phyloP scores from a whole-genome alignment of 1,140 invertebrate species.

The Wiebesia pumilae region DNA sequence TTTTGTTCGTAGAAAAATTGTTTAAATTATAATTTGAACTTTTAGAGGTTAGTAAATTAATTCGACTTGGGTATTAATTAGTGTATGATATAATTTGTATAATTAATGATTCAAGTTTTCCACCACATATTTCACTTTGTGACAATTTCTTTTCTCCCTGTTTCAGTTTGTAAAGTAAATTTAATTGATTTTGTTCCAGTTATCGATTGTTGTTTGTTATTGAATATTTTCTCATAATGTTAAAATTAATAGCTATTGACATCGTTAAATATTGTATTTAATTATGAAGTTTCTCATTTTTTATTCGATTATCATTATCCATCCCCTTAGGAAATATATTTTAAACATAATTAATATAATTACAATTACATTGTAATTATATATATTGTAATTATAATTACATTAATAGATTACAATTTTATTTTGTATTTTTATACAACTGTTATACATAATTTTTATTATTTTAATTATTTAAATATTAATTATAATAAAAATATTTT shows the following conservation, averaged over 20 bases:
- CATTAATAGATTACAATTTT: no score
- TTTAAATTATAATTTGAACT: background rate
- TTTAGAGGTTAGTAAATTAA: conserved; percentile 25
- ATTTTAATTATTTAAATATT: no score
- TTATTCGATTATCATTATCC: background rate
- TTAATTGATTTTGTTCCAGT: background rate
- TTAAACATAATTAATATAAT: background rate
- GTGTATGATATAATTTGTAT: no score
- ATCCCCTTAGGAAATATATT: background rate
- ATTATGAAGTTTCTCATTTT: background rate
- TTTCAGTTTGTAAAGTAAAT: background rate
- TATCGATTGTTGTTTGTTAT: background rate
- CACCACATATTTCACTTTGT: background rate
- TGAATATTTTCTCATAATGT: conserved; percentile 8
- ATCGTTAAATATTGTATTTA: conserved; percentile 13
- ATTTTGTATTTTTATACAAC: no score
- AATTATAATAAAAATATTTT: no score
- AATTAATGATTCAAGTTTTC: background rate
- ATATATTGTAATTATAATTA: no score
- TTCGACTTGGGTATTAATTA: no score
- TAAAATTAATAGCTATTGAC: background rate
- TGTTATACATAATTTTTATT: no score
- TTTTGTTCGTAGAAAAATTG: background rate
- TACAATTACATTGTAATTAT: background rate
- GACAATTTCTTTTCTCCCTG: background rate